Evolutionary conservation across 2,113 vertebrate genomes (phyloP), one percentile per base, ranked within the genome.

Genomic region (Oryzias curvinotus): DNA sequence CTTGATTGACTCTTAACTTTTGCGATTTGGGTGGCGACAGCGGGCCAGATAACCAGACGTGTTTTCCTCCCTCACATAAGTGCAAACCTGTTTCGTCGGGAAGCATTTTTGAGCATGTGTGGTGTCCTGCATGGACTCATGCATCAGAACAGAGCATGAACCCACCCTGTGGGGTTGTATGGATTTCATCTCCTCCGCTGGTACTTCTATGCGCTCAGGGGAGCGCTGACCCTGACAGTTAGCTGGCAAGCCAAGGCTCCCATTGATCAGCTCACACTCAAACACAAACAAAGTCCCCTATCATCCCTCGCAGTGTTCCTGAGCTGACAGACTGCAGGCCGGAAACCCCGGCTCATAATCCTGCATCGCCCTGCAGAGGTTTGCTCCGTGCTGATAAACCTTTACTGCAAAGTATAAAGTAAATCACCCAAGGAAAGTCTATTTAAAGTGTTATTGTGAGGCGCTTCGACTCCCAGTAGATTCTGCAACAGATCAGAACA

Each of bases 181-280:
- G 1, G 83, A 85, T 82, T 83, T 67, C 55, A 46, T 70, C 59
- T 42, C 17, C 57, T 61, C 26, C 49, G 68, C 60, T 60, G 65
- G 66, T 70, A 25, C 54, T 78, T 54, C 43, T 26, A 56, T 52
- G 65, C 25, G 62, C 62, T 62, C 62, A 65, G 51, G 44, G 57
- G 60, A 80, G 50, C 66, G 49, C 60, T 66, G 68, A 82, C 71
- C 70, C 62, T 45, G 73, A 45, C 56, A 50, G 66, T 67, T 62
- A 25, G 55, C 54, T 61, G 66, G 73, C 62, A 43, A 65, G 58
- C 67, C 1, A 10, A 8, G 53, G 42, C 36, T 25, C 5, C 58
- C 72, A 84, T 87, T 85, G 82, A 87, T 87, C 82, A 83, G 36
- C 36, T 47, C 68, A 58, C 65, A 46, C 66, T 44, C 65, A 44